phyloP scores from a whole-genome alignment of 1,140 invertebrate genomes.

The Habropoda laboriosa region DNA sequence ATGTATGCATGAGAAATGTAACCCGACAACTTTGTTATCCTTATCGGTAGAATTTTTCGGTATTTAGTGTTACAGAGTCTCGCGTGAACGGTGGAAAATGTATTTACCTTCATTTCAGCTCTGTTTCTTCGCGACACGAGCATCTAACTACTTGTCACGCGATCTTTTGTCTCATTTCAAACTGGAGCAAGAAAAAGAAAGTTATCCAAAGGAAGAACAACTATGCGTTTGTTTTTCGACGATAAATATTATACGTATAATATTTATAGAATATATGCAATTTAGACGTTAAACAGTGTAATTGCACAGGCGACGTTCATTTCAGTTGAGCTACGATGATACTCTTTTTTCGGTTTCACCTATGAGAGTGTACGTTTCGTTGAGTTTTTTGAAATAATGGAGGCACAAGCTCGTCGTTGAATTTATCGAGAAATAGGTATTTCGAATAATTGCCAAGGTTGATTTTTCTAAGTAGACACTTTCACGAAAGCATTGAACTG shows the following conservation, averaged over 20 bases:
- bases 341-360: not conserved
- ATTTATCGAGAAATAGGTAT: too few relatives aligned
- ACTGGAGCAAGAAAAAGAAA: not conserved
- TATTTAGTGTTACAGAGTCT: too few relatives aligned
- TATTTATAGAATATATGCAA: not conserved
- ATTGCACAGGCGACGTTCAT: not conserved
- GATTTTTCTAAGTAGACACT: not conserved
- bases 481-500: not conserved
- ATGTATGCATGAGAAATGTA: slow-evolving; percentile 1
- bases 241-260: not conserved
- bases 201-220: not conserved
- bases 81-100: too few relatives aligned
- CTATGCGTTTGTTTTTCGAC: not conserved
- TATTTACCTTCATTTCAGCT: too few relatives aligned
- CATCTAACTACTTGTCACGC: not conserved
- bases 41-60: not conserved
- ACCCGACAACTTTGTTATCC: not conserved
- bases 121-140: not conserved
- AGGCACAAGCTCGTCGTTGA: too few relatives aligned
- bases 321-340: not conserved
- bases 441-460: not conserved
- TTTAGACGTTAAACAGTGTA: not conserved
- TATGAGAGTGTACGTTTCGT: not conserved
- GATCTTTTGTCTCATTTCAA: not conserved
- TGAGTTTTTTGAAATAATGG: too few relatives aligned